A percentile compares a stretch with the other conserved stretches of the same genome.
Evolutionary conservation across 30 jellyfish, hydroid and myxozoan species (phyloP).

Genomic region (Cassiopea andromeda): DNA sequence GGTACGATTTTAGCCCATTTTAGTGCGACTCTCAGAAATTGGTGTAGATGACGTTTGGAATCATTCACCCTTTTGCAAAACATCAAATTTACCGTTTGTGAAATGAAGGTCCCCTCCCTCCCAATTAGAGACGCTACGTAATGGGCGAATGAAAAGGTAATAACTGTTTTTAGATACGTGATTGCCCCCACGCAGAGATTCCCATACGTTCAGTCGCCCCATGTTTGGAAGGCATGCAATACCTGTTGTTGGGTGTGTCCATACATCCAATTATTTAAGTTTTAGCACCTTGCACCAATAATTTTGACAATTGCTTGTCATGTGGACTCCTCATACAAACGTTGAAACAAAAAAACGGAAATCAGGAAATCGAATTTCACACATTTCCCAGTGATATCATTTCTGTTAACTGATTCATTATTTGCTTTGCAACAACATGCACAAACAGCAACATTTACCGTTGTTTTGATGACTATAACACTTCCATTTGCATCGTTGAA

Average conservation of each 20-base stretch:
- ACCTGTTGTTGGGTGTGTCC: background rate
- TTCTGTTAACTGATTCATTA: background rate
- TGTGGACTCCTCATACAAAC: constrained; percentile 6
- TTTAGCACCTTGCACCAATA: constrained; percentile 27
- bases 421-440: constrained; percentile 9
- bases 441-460: constrained; percentile 11
- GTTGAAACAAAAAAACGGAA: constrained; percentile 49
- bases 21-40: too few relatives aligned
- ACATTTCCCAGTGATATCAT: constrained; percentile 7
- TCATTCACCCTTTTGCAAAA: too few relatives aligned
- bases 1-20: too few relatives aligned
- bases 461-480: constrained; percentile 21
- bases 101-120: too few relatives aligned
- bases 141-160: too few relatives aligned
- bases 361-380: constrained; percentile 15
- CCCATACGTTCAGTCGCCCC: too few relatives aligned
- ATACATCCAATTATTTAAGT: constrained; percentile 34
- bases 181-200: too few relatives aligned
- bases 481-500: background rate
- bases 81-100: too few relatives aligned
- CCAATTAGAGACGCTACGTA: too few relatives aligned
- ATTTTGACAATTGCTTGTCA: constrained; percentile 43
- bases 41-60: too few relatives aligned
- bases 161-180: too few relatives aligned
- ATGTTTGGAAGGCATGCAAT: too few relatives aligned